These are phyloP conservation scores for Neolamprologus sp. DNA, from an alignment of 2,113 vertebrate species.

Conservation along the genomic window DNA sequence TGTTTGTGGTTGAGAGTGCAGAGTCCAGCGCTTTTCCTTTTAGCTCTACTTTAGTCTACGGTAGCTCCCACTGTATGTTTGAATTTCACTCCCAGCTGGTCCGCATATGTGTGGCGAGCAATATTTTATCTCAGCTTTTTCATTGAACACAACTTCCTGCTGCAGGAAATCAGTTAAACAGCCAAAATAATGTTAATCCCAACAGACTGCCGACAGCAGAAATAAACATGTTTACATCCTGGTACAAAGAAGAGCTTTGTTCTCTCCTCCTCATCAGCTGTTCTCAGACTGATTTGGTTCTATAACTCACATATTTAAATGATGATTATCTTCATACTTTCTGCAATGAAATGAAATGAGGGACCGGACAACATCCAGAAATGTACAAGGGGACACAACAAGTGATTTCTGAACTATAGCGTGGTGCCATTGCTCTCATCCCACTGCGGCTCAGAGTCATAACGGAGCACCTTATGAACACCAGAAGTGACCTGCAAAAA, in stretches of 20 bases:
- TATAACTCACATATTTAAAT: neutral
- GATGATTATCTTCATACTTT: neutral
- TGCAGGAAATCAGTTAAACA: neutral
- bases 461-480: neutral
- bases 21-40: neutral
- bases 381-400: neutral
- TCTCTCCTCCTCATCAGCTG: neutral
- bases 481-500: neutral
- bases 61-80: neutral
- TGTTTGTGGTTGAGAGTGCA: neutral
- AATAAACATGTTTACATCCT: neutral
- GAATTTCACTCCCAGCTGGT: neutral
- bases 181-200: neutral
- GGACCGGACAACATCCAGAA: neutral
- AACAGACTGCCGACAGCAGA: neutral
- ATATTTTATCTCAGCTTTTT: neutral
- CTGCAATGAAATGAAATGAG: neutral
- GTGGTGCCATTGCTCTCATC: rapidly evolving
- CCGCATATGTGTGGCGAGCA: neutral
- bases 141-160: neutral
- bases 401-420: rapidly evolving
- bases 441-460: neutral
- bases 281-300: neutral
- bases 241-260: neutral
- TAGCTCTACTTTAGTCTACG: neutral